Evolutionary conservation across 2,113 vertebrate genomes (phyloP).

Genomic region (Oryzias melastigma): DNA sequence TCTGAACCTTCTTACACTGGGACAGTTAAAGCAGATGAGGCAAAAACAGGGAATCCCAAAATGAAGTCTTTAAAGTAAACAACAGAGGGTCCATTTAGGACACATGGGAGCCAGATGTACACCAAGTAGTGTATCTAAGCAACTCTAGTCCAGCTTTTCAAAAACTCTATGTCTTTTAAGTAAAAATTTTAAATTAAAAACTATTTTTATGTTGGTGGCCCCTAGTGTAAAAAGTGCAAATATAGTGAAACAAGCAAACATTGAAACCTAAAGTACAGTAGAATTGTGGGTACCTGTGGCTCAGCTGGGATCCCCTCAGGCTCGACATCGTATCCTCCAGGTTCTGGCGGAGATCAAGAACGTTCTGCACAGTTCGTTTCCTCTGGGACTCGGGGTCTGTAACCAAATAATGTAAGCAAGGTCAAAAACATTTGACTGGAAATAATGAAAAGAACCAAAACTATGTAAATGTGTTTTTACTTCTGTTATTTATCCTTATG

Average conservation of each 20-base stretch:
- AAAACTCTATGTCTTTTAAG: no score
- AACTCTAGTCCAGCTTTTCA: slow-evolving; percentile 7
- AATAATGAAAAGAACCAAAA: background rate
- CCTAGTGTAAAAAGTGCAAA: no score
- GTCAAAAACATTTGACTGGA: slow-evolving; percentile 36
- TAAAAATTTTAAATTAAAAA: no score
- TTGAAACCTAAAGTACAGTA: background rate
- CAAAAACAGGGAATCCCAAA: slow-evolving; percentile 38
- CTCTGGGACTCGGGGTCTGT: slow-evolving; percentile 95
- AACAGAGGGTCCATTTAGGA: slow-evolving; percentile 35
- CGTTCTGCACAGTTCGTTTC: slow-evolving; percentile 96
- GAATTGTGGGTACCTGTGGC: slow-evolving; percentile 83
- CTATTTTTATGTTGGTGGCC: no score
- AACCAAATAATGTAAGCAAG: slow-evolving; percentile 37
- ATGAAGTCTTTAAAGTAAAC: slow-evolving; percentile 49
- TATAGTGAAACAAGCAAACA: background rate
- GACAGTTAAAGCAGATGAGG: background rate
- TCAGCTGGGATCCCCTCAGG: slow-evolving; percentile 90
- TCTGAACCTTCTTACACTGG: background rate
- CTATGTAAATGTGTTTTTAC: background rate
- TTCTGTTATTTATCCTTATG: slow-evolving; percentile 13
- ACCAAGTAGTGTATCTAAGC: slow-evolving; percentile 33
- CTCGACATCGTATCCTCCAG: slow-evolving; percentile 98
- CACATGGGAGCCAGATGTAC: slow-evolving; percentile 60
- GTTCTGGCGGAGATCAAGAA: slow-evolving; percentile 96